Conservation (phyloP, 2,113 vertebrate genomes). For the Leptobrachium ailaonicum region DNA sequence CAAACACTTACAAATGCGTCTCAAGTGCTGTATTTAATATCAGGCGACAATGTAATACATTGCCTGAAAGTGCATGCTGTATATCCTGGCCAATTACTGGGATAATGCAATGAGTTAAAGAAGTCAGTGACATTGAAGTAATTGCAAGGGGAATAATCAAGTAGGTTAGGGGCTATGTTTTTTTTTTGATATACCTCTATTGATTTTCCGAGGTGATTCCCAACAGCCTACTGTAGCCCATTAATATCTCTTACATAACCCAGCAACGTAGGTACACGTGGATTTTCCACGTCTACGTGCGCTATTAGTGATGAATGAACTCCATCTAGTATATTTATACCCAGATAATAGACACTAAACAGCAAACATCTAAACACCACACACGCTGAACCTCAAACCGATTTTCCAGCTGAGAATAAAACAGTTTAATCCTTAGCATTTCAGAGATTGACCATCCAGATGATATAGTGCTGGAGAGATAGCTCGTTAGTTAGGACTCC, state of each 20-base stretch:
- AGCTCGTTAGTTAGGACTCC: no score
- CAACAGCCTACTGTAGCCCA: constrained; percentile 10
- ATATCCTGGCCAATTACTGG: constrained; percentile 17
- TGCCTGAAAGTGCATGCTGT: background rate
- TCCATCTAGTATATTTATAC: background rate
- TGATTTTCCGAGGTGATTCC: constrained; percentile 40
- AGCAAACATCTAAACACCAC: no score
- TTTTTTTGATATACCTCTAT: constrained; percentile 27
- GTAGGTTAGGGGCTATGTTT: constrained; percentile 34
- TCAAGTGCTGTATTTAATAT: constrained; percentile 5
- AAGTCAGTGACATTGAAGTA: constrained; percentile 46
- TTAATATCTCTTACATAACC: constrained; percentile 32
- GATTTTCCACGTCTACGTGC: constrained; percentile 2
- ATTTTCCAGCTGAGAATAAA: no score
- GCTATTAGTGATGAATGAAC: constrained; percentile 24
- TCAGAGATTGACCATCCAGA: no score
- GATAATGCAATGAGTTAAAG: constrained; percentile 43
- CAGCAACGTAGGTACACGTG: background rate
- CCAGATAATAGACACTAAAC: background rate
- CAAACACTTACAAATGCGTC: constrained; percentile 4
- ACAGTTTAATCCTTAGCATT: no score
- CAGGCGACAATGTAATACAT: background rate
- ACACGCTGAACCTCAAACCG: no score
- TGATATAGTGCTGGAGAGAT: no score
- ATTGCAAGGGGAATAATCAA: constrained; percentile 48